These are phyloP conservation scores for Styela plicata DNA, from an alignment of 23 tunicate species.

Conservation along the genomic window DNA sequence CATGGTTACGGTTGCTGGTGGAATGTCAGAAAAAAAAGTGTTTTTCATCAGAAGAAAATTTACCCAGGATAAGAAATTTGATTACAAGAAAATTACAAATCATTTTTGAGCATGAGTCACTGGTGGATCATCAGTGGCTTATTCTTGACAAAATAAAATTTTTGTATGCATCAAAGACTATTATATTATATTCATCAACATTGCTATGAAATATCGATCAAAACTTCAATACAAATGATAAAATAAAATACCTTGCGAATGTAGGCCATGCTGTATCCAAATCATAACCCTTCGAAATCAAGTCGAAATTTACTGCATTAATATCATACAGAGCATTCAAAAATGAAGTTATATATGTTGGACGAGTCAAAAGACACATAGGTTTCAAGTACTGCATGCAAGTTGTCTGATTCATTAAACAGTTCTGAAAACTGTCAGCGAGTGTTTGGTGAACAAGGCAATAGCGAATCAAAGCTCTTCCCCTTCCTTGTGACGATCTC, in stretches of 20 bases:
- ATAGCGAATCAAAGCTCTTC: constrained; percentile 83
- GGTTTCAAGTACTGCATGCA: constrained; percentile 42
- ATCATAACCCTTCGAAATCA: constrained; percentile 89
- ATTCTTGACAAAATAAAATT: too few relatives aligned
- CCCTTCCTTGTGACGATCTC: constrained; percentile 71
- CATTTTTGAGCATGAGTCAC: too few relatives aligned
- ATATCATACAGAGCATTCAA: constrained; percentile 71
- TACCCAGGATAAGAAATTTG: too few relatives aligned
- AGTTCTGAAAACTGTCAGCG: constrained; percentile 90
- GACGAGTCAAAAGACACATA: constrained; percentile 38
- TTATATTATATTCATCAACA: too few relatives aligned
- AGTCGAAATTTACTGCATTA: constrained; percentile 88
- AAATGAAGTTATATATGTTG: constrained; percentile 43
- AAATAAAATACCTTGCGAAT: constrained; percentile 61
- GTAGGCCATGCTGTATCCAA: constrained; percentile 96
- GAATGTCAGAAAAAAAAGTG: too few relatives aligned
- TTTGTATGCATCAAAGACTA: too few relatives aligned
- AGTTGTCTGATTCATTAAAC: constrained; percentile 51
- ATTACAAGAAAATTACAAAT: too few relatives aligned
- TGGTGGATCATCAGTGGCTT: too few relatives aligned
- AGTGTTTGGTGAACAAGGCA: constrained; percentile 94
- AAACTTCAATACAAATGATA: too few relatives aligned
- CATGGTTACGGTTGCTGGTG: too few relatives aligned
- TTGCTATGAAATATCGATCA: too few relatives aligned
- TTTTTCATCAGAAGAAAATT: too few relatives aligned